Evolutionary conservation across 1,140 invertebrate species (phyloP).

Genomic region (Drosophila paulistorum): DNA sequence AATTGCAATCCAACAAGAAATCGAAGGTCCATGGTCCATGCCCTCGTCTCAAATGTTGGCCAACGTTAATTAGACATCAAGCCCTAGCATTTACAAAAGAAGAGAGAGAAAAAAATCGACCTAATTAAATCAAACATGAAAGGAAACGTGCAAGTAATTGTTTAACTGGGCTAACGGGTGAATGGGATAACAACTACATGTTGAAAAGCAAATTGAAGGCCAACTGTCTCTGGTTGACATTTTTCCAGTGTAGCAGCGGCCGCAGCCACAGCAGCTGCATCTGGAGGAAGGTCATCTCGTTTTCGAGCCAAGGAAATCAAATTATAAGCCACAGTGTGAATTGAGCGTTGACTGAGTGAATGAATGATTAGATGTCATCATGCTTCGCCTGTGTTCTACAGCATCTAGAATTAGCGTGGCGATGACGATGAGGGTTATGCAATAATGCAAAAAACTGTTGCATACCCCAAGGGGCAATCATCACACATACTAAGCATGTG

Average conservation of each 20-base stretch:
- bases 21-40: constrained; percentile 1
- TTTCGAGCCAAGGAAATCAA: constrained; percentile 3
- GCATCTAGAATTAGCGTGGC: constrained; percentile 35
- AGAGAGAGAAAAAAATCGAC: constrained; percentile 28
- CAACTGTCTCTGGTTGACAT: constrained; percentile 25
- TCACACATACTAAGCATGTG: not conserved
- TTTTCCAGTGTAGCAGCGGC: constrained; percentile 4
- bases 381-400: constrained; percentile 25
- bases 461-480: constrained; percentile 30
- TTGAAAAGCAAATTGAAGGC: constrained; percentile 56
- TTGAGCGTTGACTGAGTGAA: constrained; percentile 12
- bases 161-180: constrained; percentile 18
- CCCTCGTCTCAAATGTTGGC: not conserved
- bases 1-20: constrained; percentile 33
- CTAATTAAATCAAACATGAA: constrained; percentile 56
- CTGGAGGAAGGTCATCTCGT: not conserved
- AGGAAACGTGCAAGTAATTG: constrained; percentile 32
- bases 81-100: constrained; percentile 24
- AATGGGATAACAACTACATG: constrained; percentile 24
- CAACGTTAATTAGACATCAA: constrained; percentile 35
- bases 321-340: constrained; percentile 18
- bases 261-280: constrained; percentile 7
- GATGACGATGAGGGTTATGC: constrained; percentile 46
- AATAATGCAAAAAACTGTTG: constrained; percentile 60
- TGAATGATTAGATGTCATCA: constrained; percentile 23